A percentile compares a stretch with the other conserved stretches of the same genome.
Conservation (phyloP, 2,113 vertebrate genomes). For the Calonectris borealis region DNA sequence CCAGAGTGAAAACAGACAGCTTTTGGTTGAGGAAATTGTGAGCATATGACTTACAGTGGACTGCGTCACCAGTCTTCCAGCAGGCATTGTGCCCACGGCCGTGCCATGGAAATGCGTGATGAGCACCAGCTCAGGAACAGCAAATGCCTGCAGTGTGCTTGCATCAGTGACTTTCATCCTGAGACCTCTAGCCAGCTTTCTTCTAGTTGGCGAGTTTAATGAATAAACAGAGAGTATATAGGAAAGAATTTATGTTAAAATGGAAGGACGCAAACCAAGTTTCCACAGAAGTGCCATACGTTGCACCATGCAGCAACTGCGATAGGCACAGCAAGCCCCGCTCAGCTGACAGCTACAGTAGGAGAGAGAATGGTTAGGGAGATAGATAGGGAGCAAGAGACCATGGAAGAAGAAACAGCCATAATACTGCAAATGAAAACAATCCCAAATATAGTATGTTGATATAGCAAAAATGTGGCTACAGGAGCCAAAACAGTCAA, state of each 20-base stretch:
- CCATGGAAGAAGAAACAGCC: not conserved
- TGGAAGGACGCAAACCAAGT: not conserved
- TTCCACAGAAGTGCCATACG: not conserved
- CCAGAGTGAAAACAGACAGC: not conserved
- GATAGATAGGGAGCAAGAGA: not conserved
- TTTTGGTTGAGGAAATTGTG: not conserved
- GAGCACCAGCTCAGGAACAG: not conserved
- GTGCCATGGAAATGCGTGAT: rapidly evolving
- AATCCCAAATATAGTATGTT: not conserved
- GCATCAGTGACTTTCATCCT: not conserved
- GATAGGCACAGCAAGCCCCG: not conserved
- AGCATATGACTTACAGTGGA: not conserved
- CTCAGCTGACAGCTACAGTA: not conserved
- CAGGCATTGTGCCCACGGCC: not conserved
- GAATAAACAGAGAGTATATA: not conserved
- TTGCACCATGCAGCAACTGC: not conserved
- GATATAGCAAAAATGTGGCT: not conserved
- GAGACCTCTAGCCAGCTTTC: not conserved
- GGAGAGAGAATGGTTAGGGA: not conserved
- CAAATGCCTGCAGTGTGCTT: not conserved
- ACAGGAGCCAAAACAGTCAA: not conserved
- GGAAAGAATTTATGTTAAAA: not conserved
- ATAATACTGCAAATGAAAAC: not conserved
- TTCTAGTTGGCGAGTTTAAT: not conserved
- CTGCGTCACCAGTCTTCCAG: not conserved